Evolutionary conservation across 2,797 vertebrate genomes (phyloP), one percentile per base, ranked within the genome.

Genomic region (Leucoraja ocellata): DNA sequence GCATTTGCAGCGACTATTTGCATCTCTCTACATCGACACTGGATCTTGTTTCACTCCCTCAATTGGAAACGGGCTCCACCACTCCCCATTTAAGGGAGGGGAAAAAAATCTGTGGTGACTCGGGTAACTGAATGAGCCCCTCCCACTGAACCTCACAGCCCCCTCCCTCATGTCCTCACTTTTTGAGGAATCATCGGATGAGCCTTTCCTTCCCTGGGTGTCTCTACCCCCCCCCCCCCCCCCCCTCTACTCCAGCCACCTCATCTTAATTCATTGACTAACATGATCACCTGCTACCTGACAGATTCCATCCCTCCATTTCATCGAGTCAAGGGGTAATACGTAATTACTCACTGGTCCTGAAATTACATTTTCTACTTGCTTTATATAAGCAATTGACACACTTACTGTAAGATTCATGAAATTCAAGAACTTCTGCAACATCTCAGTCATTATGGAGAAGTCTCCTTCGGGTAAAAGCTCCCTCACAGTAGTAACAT

Each of bases 361-460:
- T 25, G 3, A 73, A 76, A 92, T 8, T 1, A 46, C 23, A 91
- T 5, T 68, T 91, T 8, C 32, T 4, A 46, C 63, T 91, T 39
- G 23, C 80, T 39, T 46, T 7, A n/a, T 73, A 54, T 46, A 21
- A 1, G 23, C 14, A 80, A 81, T 1, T 36, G 68, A 54, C 46
- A 68, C 95, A 98, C 98, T 99, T 96, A 99, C 99, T 92, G 98
- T 99, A 96, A 99, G 98, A 96, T 99, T 99, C 99, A 99, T 99
- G 96, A 99, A 99, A 96, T 97, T 98, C 95, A 99, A 96, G 96
- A 99, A 99, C 95, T 99, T 99, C 96, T 99, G 98, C 94, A 99
- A 97, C 99, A 99, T 99, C 97, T 99, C 99, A 25, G 98, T 98
- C 98, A 99, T 99, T 96, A 99, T 98, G 7, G 99, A 99, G 96